These are phyloP conservation scores for Limnephilus marmoratus DNA, from an alignment of 2,888 invertebrate genomes.

Conservation along the genomic window DNA sequence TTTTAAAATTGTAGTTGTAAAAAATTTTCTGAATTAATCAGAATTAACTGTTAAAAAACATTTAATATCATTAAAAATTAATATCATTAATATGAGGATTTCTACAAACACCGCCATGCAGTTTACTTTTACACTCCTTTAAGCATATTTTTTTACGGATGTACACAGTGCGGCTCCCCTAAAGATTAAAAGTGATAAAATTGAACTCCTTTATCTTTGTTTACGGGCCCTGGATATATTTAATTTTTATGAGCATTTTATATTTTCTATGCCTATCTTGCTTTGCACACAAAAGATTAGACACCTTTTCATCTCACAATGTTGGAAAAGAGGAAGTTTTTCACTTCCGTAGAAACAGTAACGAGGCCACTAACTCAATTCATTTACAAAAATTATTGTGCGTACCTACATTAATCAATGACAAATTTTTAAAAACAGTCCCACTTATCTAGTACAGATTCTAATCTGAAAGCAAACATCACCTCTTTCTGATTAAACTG, in stretches of 20 bases:
- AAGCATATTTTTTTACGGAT: no score
- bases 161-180: no score
- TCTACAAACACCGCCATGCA: no score
- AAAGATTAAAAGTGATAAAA: neutral
- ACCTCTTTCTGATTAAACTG: slow-evolving; percentile 41
- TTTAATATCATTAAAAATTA: no score
- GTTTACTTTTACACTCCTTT: no score
- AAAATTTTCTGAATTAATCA: no score
- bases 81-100: no score
- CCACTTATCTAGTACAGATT: neutral
- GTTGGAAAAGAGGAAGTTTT: neutral
- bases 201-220: neutral
- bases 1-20: no score
- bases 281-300: neutral
- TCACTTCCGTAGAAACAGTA: neutral
- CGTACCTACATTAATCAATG: neutral
- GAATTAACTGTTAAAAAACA: no score
- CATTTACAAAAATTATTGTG: neutral
- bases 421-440: neutral
- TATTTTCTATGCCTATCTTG: neutral
- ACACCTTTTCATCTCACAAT: neutral
- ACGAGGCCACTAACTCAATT: neutral
- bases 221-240: neutral
- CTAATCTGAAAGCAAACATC: slow-evolving; percentile 50
- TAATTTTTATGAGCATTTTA: neutral